Conservation (phyloP, 2,797 vertebrate genomes). For the Sus cebifrons region DNA sequence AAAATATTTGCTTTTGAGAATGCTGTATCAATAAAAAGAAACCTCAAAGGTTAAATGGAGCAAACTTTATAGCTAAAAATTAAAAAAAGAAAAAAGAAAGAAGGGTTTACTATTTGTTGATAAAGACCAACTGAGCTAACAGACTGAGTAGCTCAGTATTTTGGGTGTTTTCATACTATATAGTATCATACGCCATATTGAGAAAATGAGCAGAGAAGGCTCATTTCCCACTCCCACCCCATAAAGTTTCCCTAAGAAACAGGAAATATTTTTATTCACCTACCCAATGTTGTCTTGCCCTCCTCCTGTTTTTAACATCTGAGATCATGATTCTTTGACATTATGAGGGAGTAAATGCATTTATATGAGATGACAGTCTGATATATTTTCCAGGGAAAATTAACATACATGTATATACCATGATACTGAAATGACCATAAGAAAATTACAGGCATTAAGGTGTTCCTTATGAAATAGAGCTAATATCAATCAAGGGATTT, state of each 20-base stretch:
- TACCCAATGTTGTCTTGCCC: rapidly evolving
- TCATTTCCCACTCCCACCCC: background rate
- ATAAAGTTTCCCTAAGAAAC: background rate
- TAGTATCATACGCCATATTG: background rate
- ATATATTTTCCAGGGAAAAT: background rate
- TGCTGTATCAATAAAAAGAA: background rate
- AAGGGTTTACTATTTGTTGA: background rate
- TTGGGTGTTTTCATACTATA: background rate
- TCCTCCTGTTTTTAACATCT: background rate
- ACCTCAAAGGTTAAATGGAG: background rate
- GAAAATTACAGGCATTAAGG: background rate
- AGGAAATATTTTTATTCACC: background rate
- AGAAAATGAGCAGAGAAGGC: background rate
- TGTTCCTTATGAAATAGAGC: background rate
- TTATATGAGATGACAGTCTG: background rate
- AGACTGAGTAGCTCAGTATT: background rate
- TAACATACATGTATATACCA: background rate
- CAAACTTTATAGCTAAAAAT: background rate
- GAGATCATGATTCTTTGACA: background rate
- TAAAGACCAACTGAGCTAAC: background rate
- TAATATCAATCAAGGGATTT: background rate
- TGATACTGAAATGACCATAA: background rate
- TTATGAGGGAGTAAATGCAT: background rate
- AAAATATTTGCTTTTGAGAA: slow-evolving; percentile 23
- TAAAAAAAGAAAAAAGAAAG: background rate